These are phyloP conservation scores for Psylliodes chrysocephalus DNA, from an alignment of 2,888 invertebrate species.

Conservation along the genomic window DNA sequence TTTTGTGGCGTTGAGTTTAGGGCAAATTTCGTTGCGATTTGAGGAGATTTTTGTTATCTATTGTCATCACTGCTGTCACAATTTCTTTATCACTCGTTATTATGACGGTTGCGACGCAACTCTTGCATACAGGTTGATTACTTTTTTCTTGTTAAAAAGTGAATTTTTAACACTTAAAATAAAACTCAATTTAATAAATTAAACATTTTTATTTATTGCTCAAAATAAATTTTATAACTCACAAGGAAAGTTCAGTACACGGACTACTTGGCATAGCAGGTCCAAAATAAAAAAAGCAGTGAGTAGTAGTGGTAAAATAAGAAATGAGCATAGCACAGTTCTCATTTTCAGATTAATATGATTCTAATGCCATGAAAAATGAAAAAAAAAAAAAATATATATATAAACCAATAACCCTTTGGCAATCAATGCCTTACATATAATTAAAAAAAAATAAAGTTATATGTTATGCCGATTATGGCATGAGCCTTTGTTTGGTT, in stretches of 20 bases:
- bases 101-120: too few relatives aligned
- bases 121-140: too few relatives aligned
- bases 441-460: constrained; percentile 25
- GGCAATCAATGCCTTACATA: constrained; percentile 17
- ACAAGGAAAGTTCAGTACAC: constrained; percentile 10
- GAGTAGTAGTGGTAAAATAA: background rate
- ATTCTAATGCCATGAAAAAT: constrained; percentile 21
- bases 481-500: background rate
- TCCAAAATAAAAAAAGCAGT: constrained; percentile 23
- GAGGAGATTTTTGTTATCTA: too few relatives aligned
- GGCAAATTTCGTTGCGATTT: too few relatives aligned
- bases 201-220: constrained; percentile 28
- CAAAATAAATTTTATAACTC: constrained; percentile 29
- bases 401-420: constrained; percentile 33
- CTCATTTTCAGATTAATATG: constrained; percentile 12
- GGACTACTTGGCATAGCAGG: constrained; percentile 12
- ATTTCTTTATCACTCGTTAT: too few relatives aligned
- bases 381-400: constrained; percentile 5
- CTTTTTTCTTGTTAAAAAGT: too few relatives aligned
- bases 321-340: constrained; percentile 4
- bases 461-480: background rate
- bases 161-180: too few relatives aligned
- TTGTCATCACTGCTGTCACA: too few relatives aligned
- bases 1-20: too few relatives aligned
- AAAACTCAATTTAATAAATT: background rate